These are phyloP conservation scores for Antheraea assamensis DNA, from an alignment of 2,888 invertebrate species.

Conservation along the genomic window DNA sequence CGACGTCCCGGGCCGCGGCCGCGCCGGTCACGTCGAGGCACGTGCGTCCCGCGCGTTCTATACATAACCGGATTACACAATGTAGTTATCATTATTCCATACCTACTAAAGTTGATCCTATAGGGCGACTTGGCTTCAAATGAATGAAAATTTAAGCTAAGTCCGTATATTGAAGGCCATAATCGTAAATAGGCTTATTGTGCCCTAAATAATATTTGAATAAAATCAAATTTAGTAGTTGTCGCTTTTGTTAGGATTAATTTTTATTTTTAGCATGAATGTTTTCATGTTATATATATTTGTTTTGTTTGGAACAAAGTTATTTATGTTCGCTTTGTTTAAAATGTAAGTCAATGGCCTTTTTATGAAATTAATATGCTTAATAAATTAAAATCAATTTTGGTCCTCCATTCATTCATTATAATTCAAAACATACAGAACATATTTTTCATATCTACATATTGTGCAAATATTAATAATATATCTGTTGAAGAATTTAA, in stretches of 20 bases:
- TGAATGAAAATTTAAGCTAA: slow-evolving; percentile 2
- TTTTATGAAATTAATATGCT: not conserved
- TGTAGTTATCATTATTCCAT: slow-evolving; percentile 17
- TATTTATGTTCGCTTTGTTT: not conserved
- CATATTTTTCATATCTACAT: not conserved
- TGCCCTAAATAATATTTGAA: not conserved
- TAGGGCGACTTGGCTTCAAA: not conserved
- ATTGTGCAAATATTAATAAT: not conserved
- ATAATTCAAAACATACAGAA: not conserved
- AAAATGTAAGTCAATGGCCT: not conserved
- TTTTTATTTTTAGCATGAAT: not conserved
- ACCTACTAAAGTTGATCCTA: slow-evolving; percentile 10
- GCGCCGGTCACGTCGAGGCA: slow-evolving; percentile 21
- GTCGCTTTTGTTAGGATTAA: not conserved
- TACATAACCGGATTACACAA: slow-evolving; percentile 21
- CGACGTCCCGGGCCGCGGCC: not conserved
- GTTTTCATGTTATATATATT: no score
- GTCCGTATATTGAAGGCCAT: not conserved
- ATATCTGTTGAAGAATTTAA: not conserved
- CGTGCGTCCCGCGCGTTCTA: slow-evolving; percentile 20
- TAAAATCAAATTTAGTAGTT: not conserved
- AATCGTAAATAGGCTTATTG: not conserved
- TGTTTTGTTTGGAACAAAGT: not conserved
- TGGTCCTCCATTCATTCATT: not conserved
- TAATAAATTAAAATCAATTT: not conserved